Evolutionary conservation across 2,888 invertebrate genomes (phyloP).

Genomic region (Corythucha ciliata): DNA sequence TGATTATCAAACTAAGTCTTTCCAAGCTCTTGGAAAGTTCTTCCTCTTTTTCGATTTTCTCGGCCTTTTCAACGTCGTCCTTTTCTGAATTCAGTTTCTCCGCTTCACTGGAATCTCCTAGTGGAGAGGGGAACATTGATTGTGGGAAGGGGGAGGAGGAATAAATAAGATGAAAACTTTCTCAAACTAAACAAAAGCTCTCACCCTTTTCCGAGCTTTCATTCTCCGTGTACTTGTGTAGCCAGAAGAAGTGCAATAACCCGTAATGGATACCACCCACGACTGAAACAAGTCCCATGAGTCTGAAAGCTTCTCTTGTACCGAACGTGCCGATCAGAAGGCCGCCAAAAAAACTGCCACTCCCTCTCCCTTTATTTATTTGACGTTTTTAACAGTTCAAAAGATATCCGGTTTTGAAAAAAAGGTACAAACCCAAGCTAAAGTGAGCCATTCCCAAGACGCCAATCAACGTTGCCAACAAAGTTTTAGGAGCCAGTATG

Average conservation of each 20-base stretch:
- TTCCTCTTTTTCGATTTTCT: constrained; percentile 30
- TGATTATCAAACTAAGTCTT: constrained; percentile 61
- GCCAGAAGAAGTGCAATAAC: constrained; percentile 60
- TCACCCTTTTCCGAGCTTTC: constrained; percentile 38
- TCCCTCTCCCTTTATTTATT: constrained; percentile 73
- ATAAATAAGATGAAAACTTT: too few relatives aligned
- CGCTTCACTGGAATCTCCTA: constrained; percentile 44
- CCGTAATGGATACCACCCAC: constrained; percentile 62
- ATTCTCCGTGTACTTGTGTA: constrained; percentile 48
- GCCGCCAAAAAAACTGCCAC: constrained; percentile 72
- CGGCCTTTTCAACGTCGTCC: constrained; percentile 31
- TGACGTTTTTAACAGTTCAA: constrained; percentile 1
- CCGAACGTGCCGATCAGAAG: constrained; percentile 64
- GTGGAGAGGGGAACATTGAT: too few relatives aligned
- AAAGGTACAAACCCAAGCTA: constrained; percentile 56
- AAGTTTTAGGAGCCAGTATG: constrained; percentile 68
- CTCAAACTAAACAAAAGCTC: constrained; percentile 1
- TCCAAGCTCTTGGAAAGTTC: constrained; percentile 47
- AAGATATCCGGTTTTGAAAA: not conserved
- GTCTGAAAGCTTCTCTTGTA: constrained; percentile 65
- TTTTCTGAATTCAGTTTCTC: constrained; percentile 50
- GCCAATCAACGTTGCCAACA: constrained; percentile 77
- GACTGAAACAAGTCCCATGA: constrained; percentile 67
- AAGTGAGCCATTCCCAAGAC: constrained; percentile 82
- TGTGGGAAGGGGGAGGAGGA: too few relatives aligned